phyloP scores from a whole-genome alignment of 2,888 invertebrate genomes.

The Zhuqinia jingwanae region DNA sequence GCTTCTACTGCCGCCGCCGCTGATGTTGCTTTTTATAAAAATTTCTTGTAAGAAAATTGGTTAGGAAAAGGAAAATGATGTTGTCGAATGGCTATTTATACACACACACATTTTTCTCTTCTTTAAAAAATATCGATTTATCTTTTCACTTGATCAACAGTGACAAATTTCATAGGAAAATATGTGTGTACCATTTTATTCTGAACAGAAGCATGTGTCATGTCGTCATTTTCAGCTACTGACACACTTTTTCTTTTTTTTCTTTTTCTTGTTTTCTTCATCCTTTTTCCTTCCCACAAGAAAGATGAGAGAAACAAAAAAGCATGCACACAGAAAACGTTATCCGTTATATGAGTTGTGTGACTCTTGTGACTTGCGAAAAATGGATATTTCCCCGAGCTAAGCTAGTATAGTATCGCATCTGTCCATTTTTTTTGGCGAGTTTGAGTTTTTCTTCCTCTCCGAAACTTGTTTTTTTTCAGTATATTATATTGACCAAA shows the following conservation, averaged over 20 bases:
- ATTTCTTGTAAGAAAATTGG: constrained; percentile 12
- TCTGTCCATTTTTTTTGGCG: no score
- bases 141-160: constrained; percentile 51
- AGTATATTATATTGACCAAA: no score
- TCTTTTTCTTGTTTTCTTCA: no score
- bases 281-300: constrained; percentile 4
- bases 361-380: no score
- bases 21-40: neutral
- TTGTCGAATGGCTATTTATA: no score
- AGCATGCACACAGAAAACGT: no score
- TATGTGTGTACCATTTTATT: neutral
- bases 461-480: no score
- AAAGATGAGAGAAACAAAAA: no score
- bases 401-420: no score
- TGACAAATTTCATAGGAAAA: constrained; percentile 17
- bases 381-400: no score
- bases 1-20: neutral
- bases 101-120: neutral
- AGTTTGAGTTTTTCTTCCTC: no score
- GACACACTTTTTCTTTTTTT: constrained; percentile 46
- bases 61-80: neutral
- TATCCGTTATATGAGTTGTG: no score
- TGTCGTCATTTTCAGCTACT: constrained; percentile 57
- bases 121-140: constrained; percentile 36
- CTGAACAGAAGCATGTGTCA: constrained; percentile 10